These are phyloP conservation scores for Variabilichromis moorii DNA, from an alignment of 2,113 vertebrate species.

Conservation along the genomic window DNA sequence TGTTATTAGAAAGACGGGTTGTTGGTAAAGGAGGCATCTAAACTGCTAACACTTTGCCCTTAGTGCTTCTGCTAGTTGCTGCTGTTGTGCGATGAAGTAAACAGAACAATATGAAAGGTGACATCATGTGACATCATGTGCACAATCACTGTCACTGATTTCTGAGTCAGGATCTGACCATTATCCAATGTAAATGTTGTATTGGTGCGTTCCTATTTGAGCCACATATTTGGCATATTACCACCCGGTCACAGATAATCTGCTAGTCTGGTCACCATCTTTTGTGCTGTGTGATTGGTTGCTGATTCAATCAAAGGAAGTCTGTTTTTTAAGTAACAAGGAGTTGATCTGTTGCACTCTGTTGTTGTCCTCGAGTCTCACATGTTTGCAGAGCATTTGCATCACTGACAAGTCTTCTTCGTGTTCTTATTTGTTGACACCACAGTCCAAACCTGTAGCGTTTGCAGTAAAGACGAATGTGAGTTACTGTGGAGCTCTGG, in stretches of 20 bases:
- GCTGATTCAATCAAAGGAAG: background rate
- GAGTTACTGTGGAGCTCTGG: constrained; percentile 90
- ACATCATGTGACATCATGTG: background rate
- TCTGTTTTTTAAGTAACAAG: background rate
- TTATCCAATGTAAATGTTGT: background rate
- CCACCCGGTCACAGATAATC: background rate
- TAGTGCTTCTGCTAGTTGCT: background rate
- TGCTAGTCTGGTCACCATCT: background rate
- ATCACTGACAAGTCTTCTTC: background rate
- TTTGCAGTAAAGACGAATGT: constrained; percentile 95
- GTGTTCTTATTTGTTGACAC: background rate
- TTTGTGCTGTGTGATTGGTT: background rate
- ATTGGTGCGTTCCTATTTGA: background rate
- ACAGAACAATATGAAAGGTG: background rate
- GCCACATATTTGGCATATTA: background rate
- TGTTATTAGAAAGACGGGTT: background rate
- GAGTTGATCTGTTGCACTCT: background rate
- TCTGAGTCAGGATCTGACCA: background rate
- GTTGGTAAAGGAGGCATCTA: background rate
- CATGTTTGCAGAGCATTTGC: background rate
- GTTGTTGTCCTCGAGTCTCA: background rate
- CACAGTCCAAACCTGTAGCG: constrained; percentile 90
- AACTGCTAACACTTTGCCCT: background rate
- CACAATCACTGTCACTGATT: background rate
- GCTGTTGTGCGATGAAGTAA: background rate